Evolutionary conservation across 2,797 vertebrate genomes (phyloP), one percentile per base, ranked within the genome.

Genomic region (Labeo calbasu): DNA sequence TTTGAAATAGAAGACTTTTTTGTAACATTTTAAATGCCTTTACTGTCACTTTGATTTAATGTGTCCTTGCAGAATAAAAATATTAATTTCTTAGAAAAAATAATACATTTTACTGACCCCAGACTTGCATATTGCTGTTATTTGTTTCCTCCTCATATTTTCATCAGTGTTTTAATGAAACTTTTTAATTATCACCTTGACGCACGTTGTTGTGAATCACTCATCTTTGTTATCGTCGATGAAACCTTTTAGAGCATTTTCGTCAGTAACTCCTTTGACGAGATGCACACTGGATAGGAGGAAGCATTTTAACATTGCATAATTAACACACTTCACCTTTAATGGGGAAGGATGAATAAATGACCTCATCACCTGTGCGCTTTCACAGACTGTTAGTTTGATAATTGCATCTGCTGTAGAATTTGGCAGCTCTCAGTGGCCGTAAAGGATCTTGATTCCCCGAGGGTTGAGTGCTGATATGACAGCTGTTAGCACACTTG

Each of bases 401-500:
- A 59, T 70, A 69, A 84, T 84, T 48, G 66, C 1, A 3, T 78
- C 53, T 79, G 63, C 63, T 66, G 28, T 13, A 72, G 46, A 46
- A 46, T 78, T 50, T 69, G 40, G 51, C 51, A 61, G 75, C 21
- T 70, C 66, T 59, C 50, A 4, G 23, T 48, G 40, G 73, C 19
- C 53, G 13, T 59, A 70, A 68, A 55, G 23, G 32, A 77, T 77
- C 71, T 57, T 28, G 72, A 83, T 68, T 83, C 81, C 72, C 72
- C 32, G 50, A 57, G 63, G 72, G 32, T 72, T 25, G 32, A 55
- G 63, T 69, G 61, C 61, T 77, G 50, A 68, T 68, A 69, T 77
- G n/a, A 76, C 81, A 77, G 81, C 72, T 83, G 72, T 77, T 83
- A 57, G 61, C 59, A 83, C 28, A 65, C 81, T 73, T 40, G 70